Percentiles rank a stretch among this genome's conserved stretches.
phyloP scores from a whole-genome alignment of 1,140 invertebrate genomes.

The Macrobrachium rosenbergii region DNA sequence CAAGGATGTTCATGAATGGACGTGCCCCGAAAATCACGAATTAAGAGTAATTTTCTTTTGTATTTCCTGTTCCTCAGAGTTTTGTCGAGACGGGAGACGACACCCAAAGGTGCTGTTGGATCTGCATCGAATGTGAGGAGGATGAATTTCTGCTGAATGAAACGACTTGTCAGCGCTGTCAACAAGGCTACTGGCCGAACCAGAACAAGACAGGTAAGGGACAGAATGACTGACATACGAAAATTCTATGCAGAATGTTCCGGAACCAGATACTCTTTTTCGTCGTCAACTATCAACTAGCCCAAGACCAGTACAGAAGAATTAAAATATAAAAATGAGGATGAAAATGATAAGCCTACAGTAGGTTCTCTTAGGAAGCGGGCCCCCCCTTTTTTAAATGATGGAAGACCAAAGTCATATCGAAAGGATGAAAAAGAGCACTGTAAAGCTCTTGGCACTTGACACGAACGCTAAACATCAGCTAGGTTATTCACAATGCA shows the following conservation, averaged over 20 bases:
- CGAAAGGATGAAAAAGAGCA: too few species aligned
- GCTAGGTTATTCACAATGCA: too few species aligned
- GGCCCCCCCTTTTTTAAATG: too few species aligned
- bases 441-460: too few species aligned
- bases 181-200: conserved; percentile 78
- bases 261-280: background rate
- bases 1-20: too few species aligned
- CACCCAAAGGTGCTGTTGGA: conserved; percentile 78
- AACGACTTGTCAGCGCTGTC: conserved; percentile 76
- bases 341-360: too few species aligned
- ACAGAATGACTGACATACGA: background rate
- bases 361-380: too few species aligned
- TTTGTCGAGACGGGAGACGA: conserved; percentile 47
- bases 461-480: too few species aligned
- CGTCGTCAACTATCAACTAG: too few species aligned
- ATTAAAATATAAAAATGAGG: too few species aligned
- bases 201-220: conserved; percentile 75
- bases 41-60: background rate
- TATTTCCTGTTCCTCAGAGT: conserved; percentile 18
- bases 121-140: conserved; percentile 77
- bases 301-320: too few species aligned
- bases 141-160: conserved; percentile 77
- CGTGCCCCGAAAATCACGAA: background rate
- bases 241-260: background rate
- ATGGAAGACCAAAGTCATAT: too few species aligned